A percentile compares a stretch with the other conserved stretches of the same genome.
Evolutionary conservation across 1,140 invertebrate species (phyloP).

Genomic region (Pygmarrhopalites habei): DNA sequence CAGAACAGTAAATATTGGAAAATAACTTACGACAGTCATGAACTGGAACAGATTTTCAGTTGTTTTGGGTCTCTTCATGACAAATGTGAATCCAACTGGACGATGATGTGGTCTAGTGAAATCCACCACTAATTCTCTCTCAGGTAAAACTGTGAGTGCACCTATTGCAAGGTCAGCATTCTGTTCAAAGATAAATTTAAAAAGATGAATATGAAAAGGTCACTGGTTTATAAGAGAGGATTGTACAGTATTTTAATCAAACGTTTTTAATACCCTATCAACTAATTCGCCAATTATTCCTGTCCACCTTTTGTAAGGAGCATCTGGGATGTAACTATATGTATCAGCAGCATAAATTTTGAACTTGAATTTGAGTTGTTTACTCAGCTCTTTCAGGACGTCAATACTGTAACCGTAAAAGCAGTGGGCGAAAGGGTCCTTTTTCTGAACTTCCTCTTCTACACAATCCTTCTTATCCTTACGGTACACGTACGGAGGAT

Average conservation of each 20-base stretch:
- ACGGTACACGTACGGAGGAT: slow-evolving; percentile 71
- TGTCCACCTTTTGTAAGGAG: slow-evolving; percentile 68
- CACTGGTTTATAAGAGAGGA: neutral
- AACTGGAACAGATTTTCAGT: slow-evolving; percentile 92
- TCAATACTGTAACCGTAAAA: slow-evolving; percentile 91
- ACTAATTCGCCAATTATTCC: slow-evolving; percentile 85
- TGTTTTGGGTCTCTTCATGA: slow-evolving; percentile 72
- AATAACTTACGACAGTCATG: too few species aligned
- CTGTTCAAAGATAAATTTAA: slow-evolving; percentile 40
- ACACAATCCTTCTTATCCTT: slow-evolving; percentile 48
- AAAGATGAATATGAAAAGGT: neutral
- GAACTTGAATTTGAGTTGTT: slow-evolving; percentile 58
- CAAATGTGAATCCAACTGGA: slow-evolving; percentile 82
- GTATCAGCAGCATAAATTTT: slow-evolving; percentile 56
- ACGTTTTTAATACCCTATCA: slow-evolving; percentile 56
- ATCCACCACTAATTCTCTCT: slow-evolving; percentile 86
- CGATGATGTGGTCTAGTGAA: slow-evolving; percentile 94
- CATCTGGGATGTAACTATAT: slow-evolving; percentile 77
- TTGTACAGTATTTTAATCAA: neutral
- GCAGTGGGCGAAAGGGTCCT: slow-evolving; percentile 38
- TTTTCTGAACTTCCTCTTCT: slow-evolving; percentile 44
- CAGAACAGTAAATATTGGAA: too few species aligned
- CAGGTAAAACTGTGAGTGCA: slow-evolving; percentile 84
- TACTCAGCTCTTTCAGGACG: slow-evolving; percentile 72
- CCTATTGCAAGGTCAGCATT: slow-evolving; percentile 81